These are phyloP conservation scores for Mythimna albipuncta DNA, from an alignment of 2,888 invertebrate genomes.

Conservation along the genomic window DNA sequence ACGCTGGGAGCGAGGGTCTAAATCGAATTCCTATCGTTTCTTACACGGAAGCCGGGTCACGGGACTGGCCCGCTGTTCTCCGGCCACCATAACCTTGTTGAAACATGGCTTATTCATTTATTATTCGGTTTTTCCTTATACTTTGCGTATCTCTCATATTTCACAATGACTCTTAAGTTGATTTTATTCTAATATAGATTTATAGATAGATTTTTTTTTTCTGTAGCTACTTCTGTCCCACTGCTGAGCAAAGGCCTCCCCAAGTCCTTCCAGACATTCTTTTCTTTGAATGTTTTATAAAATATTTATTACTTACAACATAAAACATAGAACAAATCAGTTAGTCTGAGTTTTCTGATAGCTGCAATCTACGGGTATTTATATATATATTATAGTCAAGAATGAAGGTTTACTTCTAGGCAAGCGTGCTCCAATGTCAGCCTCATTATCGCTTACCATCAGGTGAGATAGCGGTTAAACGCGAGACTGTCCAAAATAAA, in stretches of 20 bases:
- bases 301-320: not conserved
- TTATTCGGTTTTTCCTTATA: constrained; percentile 24
- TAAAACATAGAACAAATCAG: not conserved
- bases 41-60: constrained; percentile 77
- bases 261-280: too few relatives aligned
- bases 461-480: too few relatives aligned
- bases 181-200: not conserved
- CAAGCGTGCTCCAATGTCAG: too few relatives aligned
- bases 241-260: too few relatives aligned
- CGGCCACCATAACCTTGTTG: constrained; percentile 64
- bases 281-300: too few relatives aligned
- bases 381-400: too few relatives aligned
- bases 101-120: constrained; percentile 65
- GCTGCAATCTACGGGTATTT: too few relatives aligned
- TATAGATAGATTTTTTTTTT: not conserved
- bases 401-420: too few relatives aligned
- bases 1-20: constrained; percentile 80
- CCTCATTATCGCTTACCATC: too few relatives aligned
- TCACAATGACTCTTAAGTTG: not conserved
- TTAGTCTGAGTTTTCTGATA: too few relatives aligned
- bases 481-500: too few relatives aligned
- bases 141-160: constrained; percentile 7
- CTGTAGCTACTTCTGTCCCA: too few relatives aligned
- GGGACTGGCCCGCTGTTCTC: constrained; percentile 68
- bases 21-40: constrained; percentile 88